These are phyloP conservation scores for Coregonus suidteri DNA, from an alignment of 2,797 vertebrate species.

Conservation along the genomic window DNA sequence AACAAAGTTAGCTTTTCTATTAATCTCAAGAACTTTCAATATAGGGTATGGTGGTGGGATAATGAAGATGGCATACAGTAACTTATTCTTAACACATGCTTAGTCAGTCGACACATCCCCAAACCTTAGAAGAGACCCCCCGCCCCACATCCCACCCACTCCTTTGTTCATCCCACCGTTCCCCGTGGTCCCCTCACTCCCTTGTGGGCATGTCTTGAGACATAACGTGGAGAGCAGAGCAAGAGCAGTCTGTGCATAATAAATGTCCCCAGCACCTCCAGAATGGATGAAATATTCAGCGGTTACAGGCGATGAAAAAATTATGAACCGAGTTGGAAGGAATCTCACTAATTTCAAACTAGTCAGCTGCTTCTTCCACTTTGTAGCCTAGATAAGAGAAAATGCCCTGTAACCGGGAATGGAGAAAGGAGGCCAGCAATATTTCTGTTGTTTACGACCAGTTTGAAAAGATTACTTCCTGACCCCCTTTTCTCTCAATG, in stretches of 20 bases:
- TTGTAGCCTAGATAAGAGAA: slow-evolving; percentile 1
- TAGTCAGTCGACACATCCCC: too few relatives aligned
- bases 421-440: background rate
- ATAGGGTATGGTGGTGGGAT: background rate
- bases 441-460: background rate
- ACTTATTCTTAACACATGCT: too few relatives aligned
- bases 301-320: slow-evolving; percentile 24
- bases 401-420: background rate
- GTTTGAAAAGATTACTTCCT: background rate
- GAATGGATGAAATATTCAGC: slow-evolving; percentile 35
- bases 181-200: background rate
- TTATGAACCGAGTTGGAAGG: slow-evolving; percentile 21
- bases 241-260: background rate
- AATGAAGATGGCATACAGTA: too few relatives aligned
- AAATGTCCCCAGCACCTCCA: slow-evolving; percentile 9
- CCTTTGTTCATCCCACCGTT: background rate
- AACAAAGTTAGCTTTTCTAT: background rate
- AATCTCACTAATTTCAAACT: slow-evolving; percentile 15
- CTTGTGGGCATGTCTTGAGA: background rate
- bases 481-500: background rate
- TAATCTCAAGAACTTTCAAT: background rate
- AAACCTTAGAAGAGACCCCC: background rate
- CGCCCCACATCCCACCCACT: background rate
- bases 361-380: background rate
- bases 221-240: background rate